Conservation (phyloP, 2,113 vertebrate species). For the Neolamprologus brichardi region DNA sequence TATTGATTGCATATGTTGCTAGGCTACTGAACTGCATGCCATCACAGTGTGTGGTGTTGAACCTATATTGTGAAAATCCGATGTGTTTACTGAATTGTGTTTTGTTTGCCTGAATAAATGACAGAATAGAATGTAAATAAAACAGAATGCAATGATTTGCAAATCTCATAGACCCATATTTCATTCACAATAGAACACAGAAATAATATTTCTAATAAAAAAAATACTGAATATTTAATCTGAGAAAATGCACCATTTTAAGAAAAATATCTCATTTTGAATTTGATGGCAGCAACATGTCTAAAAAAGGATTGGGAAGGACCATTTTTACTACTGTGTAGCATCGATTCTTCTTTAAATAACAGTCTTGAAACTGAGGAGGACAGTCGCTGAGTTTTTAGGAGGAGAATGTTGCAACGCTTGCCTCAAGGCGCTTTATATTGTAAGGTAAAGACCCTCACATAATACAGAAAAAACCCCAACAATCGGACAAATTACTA, state of each 20-base stretch:
- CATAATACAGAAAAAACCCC: accelerated
- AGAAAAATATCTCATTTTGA: background rate
- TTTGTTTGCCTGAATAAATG: background rate
- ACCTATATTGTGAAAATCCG: background rate
- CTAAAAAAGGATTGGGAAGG: background rate
- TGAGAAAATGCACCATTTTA: background rate
- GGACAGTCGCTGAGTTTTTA: accelerated
- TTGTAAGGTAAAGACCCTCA: accelerated
- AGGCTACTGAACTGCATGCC: background rate
- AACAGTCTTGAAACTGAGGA: background rate
- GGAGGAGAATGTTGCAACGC: background rate
- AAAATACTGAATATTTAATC: background rate
- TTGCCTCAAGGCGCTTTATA: background rate
- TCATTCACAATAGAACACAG: background rate
- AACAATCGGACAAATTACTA: accelerated
- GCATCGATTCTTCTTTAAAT: background rate
- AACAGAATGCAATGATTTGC: background rate
- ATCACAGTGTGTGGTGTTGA: background rate
- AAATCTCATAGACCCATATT: background rate
- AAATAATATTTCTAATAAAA: background rate
- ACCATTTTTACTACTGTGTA: background rate
- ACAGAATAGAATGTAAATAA: background rate
- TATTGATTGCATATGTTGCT: background rate
- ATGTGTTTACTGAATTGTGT: background rate
- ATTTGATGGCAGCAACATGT: background rate